Evolutionary conservation across 2,113 vertebrate species (phyloP), one percentile per base, ranked within the genome.

Genomic region (Syngnathus typhle): DNA sequence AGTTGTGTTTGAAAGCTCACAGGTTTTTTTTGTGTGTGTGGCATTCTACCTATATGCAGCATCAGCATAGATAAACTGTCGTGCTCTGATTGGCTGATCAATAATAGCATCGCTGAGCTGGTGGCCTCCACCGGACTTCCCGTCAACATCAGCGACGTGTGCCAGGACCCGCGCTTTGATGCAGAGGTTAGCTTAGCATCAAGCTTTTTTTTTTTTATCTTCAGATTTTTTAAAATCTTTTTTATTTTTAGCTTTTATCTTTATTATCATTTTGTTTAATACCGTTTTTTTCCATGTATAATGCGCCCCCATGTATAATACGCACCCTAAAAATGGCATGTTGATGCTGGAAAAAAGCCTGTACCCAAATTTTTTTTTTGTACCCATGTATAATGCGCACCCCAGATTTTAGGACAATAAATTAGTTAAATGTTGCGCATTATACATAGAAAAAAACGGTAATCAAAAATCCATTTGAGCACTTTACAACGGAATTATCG

Each of bases 91-190:
- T 93, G 92, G 92, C 77, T 93, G 70, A 92, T 93, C 80, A 93
- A 93, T 89, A 93, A 92, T 85, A 93, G 91, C 74, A 93, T 93
- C 68, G 91, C 91, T 77, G 92, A 93, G 83, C 78, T 93, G 71
- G 92, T 93, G 71, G 92, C 92, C 21, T 93, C 92, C 60, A 93
- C 92, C 27, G 92, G 91, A 21, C 87, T 92, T 41, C 91, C 91
- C 16, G 91, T 92, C 63, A 92, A 93, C 84, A 93, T 93, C 84
- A 92, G 91, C 2, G 91, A 93, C 21, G 91, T 90, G 47, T 92
- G 89, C 86, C 92, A 93, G 74, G 92, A 93, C 76, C 92, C 92
- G n/a, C 90, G 92, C 65, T 93, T 93, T 72, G 92, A 93, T 72
- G 77, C 91, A 41, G 91, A 93, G 89, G 92, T 92, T 6, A 55